Percentiles rank a stretch among this genome's conserved stretches.
Conservation (phyloP, 2,888 invertebrate species). For the Hofmannophila pseudospretella region DNA sequence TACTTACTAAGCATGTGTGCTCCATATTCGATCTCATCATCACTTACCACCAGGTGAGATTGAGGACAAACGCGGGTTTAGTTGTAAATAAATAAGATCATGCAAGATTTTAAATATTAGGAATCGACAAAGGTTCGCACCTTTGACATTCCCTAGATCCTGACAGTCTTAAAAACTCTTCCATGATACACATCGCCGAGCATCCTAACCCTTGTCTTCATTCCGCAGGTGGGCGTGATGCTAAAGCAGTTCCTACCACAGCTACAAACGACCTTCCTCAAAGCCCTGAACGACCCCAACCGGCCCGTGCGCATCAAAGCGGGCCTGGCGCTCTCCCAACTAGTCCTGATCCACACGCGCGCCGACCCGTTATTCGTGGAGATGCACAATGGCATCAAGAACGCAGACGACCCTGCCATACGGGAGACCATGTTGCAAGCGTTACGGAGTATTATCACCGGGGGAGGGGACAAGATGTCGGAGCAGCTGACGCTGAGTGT, state of each 20-base stretch:
- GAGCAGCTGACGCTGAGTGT: constrained; percentile 87
- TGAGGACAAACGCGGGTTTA: no score
- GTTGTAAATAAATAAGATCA: no score
- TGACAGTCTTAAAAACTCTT: no score
- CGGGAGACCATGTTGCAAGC: constrained; percentile 97
- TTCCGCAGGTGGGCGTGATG: constrained; percentile 89
- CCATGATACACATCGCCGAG: no score
- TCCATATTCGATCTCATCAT: no score
- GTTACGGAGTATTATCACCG: constrained; percentile 88
- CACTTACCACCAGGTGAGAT: no score
- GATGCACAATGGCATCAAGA: constrained; percentile 90
- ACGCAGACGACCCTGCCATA: constrained; percentile 89
- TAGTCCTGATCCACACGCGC: constrained; percentile 94
- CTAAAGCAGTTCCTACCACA: constrained; percentile 99
- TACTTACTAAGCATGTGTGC: no score
- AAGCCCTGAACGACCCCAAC: constrained; percentile 94
- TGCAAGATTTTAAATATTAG: no score
- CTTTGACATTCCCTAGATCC: no score
- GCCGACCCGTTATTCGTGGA: constrained; percentile 97
- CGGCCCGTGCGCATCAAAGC: constrained; percentile 93
- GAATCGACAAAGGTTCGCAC: no score
- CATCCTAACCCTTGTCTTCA: no score
- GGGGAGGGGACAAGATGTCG: constrained; percentile 93
- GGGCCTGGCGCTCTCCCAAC: constrained; percentile 89
- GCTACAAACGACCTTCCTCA: constrained; percentile 98